Conservation (phyloP, 2,888 invertebrate species). For the Sminthurides aquaticus region DNA sequence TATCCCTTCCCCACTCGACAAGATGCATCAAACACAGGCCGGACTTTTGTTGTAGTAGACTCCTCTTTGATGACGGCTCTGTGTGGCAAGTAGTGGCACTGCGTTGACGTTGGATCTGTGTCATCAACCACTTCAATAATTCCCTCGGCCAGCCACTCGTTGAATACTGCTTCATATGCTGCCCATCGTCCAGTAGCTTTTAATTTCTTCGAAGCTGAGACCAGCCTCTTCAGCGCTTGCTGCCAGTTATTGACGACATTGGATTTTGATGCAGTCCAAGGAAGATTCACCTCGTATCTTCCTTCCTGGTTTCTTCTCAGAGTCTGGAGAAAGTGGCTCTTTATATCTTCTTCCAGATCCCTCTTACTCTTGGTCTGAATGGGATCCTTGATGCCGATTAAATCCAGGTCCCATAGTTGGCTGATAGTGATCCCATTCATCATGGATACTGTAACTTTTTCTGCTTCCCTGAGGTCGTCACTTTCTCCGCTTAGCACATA, state of each 20-base stretch:
- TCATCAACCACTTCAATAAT: conserved; percentile 4
- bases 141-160: not conserved
- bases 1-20: conserved; percentile 10
- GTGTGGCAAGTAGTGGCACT: no score
- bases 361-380: not conserved
- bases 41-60: conserved; percentile 31
- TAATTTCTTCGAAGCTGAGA: no score
- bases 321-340: conserved; percentile 17
- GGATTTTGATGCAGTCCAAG: not conserved
- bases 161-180: not conserved
- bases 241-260: not conserved
- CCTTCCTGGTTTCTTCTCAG: not conserved
- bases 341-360: no score
- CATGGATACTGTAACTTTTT: not conserved
- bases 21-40: conserved; percentile 32
- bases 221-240: not conserved
- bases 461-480: not conserved
- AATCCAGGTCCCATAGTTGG: not conserved
- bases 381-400: conserved; percentile 1
- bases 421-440: not conserved
- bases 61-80: conserved; percentile 38
- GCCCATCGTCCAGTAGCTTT: not conserved
- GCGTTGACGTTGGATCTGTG: no score
- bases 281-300: not conserved
- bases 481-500: no score